Base-by-base conservation (phyloP, 2,888 invertebrate species). In the Byasa hedistus region DNA sequence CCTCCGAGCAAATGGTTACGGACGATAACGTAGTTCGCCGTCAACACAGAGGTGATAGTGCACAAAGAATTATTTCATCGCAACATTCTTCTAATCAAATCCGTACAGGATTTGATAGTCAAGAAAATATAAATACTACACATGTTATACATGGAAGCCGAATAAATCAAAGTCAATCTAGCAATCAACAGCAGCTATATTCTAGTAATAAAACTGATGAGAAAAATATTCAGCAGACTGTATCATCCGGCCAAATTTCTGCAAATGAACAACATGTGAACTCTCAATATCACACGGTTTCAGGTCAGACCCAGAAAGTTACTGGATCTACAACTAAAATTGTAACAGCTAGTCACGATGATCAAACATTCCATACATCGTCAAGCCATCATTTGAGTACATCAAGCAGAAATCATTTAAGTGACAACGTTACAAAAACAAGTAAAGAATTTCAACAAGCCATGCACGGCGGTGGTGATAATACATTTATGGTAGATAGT, bases 371-470 rank as follows among this genome's bases (percentile, higher is more conserved):
- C 79, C 82, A 51, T 62, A 71, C 62, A 68, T 81, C 75, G 60
- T 80, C 86, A 60, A 80, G 80, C 55, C 85, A 86, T 65, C 81
- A 84, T 10, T 72, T 79, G 23, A 83, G 88, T 73, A 83, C 81
- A 68, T 77, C 75, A 70, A 89, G 79, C 72, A 89, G 83, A 79
- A 92, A 74, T 78, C 92, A 84, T 75, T 79, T 83, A 72, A 92
- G 83, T 72, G 93, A 81, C 77, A 91, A 77, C 71, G 90, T 91
- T 22, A 90, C 93, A 51, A 86, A 89, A 71, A 93, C 87, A 24
- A 93, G 93, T 71, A 83, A 88, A 3, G 93, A 93, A 73, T 93
- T 93, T 72, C 89, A 91, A 71, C 88, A 87, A 72, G 92, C 93
- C 0, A 91, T 93, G 81, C 90, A 90, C 52, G 88, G 87, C 44